phyloP scores from a whole-genome alignment of 2,888 invertebrate species.

The Lasius platythorax region DNA sequence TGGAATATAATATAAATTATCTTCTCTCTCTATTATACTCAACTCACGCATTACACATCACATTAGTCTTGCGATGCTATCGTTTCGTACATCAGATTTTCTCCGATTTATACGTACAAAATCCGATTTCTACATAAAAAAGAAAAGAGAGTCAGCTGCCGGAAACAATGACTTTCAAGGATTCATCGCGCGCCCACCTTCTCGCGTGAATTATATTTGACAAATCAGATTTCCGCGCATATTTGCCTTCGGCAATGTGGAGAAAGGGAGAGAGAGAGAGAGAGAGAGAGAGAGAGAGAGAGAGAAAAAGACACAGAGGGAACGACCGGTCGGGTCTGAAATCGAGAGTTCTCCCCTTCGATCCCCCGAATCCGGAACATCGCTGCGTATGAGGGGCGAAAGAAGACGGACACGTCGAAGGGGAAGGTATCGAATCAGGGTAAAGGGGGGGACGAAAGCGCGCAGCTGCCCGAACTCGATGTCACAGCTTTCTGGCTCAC shows the following conservation, averaged over 20 bases:
- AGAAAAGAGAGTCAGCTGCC: conserved; percentile 23
- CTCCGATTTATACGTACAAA: conserved; percentile 11
- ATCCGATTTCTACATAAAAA: conserved; percentile 18
- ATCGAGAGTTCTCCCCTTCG: conserved; percentile 61
- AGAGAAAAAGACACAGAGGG: background rate
- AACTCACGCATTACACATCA: background rate
- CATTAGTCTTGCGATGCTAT: background rate
- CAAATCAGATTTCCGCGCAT: conserved; percentile 68
- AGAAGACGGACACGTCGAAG: conserved; percentile 56
- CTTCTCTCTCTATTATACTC: background rate
- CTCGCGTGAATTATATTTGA: conserved; percentile 60
- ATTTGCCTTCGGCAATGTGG: conserved; percentile 59
- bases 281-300: background rate
- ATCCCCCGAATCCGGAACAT: conserved; percentile 55
- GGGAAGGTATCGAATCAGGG: conserved; percentile 48
- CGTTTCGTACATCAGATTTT: background rate
- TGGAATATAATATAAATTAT: background rate
- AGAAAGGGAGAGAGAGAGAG: background rate
- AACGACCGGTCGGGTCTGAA: conserved; percentile 46
- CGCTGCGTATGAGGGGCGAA: conserved; percentile 60
- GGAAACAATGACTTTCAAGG: conserved; percentile 47
- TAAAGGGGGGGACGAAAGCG: conserved; percentile 61
- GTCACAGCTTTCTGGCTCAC: conserved; percentile 84
- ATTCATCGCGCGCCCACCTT: conserved; percentile 35
- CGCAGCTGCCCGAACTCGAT: conserved; percentile 83